Evolutionary conservation across 37 sponge, comb jelly and placozoan species (phyloP).

Genomic region (Cliona cf. orientalis): DNA sequence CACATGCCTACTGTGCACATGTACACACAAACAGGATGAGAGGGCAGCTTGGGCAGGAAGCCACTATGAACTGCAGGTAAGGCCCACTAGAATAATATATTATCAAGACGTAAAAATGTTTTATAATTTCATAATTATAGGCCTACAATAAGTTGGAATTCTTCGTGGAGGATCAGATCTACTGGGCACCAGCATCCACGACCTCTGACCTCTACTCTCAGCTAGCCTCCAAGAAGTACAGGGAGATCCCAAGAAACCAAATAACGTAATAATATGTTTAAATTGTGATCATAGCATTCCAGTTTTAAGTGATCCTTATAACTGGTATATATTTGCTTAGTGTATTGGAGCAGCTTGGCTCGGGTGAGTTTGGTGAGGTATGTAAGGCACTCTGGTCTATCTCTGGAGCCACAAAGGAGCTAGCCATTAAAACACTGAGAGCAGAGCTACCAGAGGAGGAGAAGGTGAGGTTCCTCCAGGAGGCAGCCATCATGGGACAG

Average conservation of each 20-base stretch:
- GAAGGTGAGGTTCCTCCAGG: conserved; percentile 78
- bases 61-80: no score
- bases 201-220: conserved; percentile 37
- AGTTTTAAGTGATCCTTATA: no score
- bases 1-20: no score
- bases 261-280: conserved; percentile 22
- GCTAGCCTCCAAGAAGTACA: conserved; percentile 27
- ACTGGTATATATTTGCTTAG: no score
- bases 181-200: conserved; percentile 46
- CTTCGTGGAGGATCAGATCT: conserved; percentile 25
- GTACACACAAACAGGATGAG: no score
- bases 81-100: no score
- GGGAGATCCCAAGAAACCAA: conserved; percentile 22
- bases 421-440: conserved; percentile 71
- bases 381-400: conserved; percentile 57
- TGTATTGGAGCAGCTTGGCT: conserved; percentile 40
- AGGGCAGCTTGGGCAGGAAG: no score
- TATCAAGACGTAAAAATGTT: no score
- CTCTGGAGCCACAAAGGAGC: conserved; percentile 4
- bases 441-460: conserved; percentile 12
- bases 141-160: conserved; percentile 18
- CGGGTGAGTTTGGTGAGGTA: conserved; percentile 78
- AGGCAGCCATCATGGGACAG: conserved; percentile 85
- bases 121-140: no score
- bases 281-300: no score